Evolutionary conservation across 2,888 invertebrate species (phyloP).

Genomic region (Drosophila ezoana): DNA sequence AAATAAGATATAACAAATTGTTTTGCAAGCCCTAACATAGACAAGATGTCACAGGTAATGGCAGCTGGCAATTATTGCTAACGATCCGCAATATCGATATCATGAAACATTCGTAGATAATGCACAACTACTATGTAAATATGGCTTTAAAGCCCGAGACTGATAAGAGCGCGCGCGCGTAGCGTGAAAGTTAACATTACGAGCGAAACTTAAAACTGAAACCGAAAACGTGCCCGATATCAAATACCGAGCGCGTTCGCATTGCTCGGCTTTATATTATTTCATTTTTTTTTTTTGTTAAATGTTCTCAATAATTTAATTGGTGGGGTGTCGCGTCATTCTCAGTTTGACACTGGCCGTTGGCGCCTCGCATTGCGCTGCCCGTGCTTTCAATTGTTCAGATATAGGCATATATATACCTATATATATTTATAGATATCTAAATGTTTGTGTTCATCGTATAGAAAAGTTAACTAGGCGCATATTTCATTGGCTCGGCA

Average conservation of each 20-base stretch:
- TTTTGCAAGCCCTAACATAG: background rate
- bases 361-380: constrained; percentile 49
- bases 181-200: constrained; percentile 61
- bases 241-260: background rate
- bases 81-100: constrained; percentile 42
- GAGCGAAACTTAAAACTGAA: constrained; percentile 26
- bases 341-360: constrained; percentile 47
- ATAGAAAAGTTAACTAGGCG: constrained; percentile 23
- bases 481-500: constrained; percentile 31
- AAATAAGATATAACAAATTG: too few species aligned
- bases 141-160: constrained; percentile 1
- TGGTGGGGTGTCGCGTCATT: constrained; percentile 56
- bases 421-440: constrained; percentile 14
- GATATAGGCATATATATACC: constrained; percentile 22
- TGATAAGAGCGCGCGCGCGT: constrained; percentile 53
- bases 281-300: background rate
- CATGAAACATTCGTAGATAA: constrained; percentile 11
- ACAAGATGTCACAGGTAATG: constrained; percentile 69
- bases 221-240: constrained; percentile 33
- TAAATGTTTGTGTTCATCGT: constrained; percentile 1
- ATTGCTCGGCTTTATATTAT: constrained; percentile 18
- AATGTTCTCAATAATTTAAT: constrained; percentile 61
- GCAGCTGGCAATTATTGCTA: constrained; percentile 11
- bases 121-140: constrained; percentile 5
- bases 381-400: constrained; percentile 24